Conservation (phyloP, 2,797 vertebrate species). For the Menidia menidia region DNA sequence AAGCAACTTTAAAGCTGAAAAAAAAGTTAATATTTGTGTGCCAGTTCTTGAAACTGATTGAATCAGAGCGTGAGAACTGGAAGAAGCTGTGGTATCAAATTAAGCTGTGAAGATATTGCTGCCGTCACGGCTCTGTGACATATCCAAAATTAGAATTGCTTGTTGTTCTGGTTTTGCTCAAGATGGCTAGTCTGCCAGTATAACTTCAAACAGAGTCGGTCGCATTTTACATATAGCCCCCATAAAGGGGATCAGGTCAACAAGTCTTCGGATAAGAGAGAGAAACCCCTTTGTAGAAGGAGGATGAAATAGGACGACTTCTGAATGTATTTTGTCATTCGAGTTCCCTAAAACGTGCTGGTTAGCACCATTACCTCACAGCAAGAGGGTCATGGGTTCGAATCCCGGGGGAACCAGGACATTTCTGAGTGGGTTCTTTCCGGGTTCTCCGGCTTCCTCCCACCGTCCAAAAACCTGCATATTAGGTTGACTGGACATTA, state of each 20-base stretch:
- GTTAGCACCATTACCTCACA: too few relatives aligned
- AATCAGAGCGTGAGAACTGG: not conserved
- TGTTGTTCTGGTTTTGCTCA: slow-evolving; percentile 5
- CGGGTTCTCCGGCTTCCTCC: too few relatives aligned
- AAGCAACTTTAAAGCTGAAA: not conserved
- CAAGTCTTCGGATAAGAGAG: not conserved
- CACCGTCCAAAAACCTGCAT: too few relatives aligned
- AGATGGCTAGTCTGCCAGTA: slow-evolving; percentile 26
- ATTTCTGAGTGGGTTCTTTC: too few relatives aligned
- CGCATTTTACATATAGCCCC: not conserved
- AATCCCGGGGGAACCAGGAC: too few relatives aligned
- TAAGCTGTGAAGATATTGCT: slow-evolving; percentile 4
- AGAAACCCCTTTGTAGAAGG: too few relatives aligned
- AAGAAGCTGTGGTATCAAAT: not conserved
- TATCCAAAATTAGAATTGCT: slow-evolving; percentile 22
- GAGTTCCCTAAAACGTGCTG: too few relatives aligned
- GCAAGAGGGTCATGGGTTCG: too few relatives aligned
- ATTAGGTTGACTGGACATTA: too few relatives aligned
- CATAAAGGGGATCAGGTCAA: not conserved
- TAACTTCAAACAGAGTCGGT: slow-evolving; percentile 21
- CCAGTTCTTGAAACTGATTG: not conserved
- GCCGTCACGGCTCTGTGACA: slow-evolving; percentile 16
- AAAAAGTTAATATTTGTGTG: slow-evolving; percentile 9
- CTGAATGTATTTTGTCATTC: too few relatives aligned
- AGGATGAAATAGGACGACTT: too few relatives aligned